Base-by-base conservation (phyloP, 2,113 vertebrate species). In the Equus przewalskii region DNA sequence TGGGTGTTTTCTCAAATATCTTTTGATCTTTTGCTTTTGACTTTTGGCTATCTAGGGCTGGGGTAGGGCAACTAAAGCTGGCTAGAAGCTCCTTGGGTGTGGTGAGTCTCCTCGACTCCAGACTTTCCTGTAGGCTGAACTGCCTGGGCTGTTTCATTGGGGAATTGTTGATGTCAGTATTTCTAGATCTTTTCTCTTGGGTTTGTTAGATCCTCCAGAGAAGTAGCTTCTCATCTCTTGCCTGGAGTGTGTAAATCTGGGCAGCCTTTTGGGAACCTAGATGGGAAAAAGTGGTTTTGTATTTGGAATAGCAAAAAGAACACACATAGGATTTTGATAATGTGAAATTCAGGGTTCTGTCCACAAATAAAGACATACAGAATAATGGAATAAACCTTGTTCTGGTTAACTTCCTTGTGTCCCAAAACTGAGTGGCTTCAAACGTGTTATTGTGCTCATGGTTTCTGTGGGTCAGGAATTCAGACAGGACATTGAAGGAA, bases 391-490 rank as follows among this genome's bases (percentile, higher is more conserved):
- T 92, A 58, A 96, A 16, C 22, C 44, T 91, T 87, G n/a, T 18
- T 87, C 21, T 64, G 7, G 0, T 94, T 91, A 15, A 78, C 65
- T 94, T 94, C 36, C 33, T 94, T 89, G 80, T 88, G 9, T 62
- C 28, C n/a, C 9, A 10, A 18, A 89, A 67, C 30, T 82, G 60
- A 41, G 60, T 73, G 46, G 7, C 54, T 60, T 94, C 80, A 88
- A 51, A 67, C 22, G 19, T 94, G 91, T 79, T 58, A 28, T 65
- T 84, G 15, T 83, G 69, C 12, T 78, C 4, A 56, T 69, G 67
- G 33, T 87, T 85, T 95, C 75, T 82, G 3, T 64, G 44, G 56
- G 58, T 69, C 49, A 79, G 64, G 46, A 84, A 89, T 96, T 93
- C 18, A 18, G 67, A 41, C 54, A 78, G 41, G 49, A 22, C 75